A percentile compares a stretch with the other conserved stretches of the same genome.
phyloP scores from a whole-genome alignment of 2,888 invertebrate genomes.

The Eupithecia abbreviata region DNA sequence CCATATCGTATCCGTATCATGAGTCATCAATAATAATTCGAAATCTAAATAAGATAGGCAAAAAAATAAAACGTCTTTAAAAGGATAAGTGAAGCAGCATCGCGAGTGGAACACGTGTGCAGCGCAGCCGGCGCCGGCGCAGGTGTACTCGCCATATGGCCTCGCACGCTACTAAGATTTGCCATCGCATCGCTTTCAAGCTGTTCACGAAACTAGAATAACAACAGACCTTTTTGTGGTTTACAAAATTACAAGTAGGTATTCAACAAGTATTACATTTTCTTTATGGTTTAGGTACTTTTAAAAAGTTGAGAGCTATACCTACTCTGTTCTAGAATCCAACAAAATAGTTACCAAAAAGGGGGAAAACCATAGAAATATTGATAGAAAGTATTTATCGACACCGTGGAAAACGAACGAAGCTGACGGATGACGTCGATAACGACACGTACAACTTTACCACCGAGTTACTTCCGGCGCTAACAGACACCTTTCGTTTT shows the following conservation, averaged over 20 bases:
- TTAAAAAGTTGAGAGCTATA: background rate
- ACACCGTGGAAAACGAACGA: background rate
- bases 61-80: constrained; percentile 51
- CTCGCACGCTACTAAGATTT: constrained; percentile 54
- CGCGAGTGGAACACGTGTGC: constrained; percentile 61
- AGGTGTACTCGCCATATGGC: constrained; percentile 56
- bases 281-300: background rate
- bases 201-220: constrained; percentile 47
- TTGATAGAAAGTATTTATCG: background rate
- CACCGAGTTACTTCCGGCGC: too few species aligned
- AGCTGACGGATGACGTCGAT: too few species aligned
- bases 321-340: background rate
- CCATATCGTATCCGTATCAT: background rate
- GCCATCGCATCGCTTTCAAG: constrained; percentile 43
- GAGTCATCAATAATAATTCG: background rate
- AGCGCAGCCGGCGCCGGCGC: constrained; percentile 42
- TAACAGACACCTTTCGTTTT: too few species aligned
- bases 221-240: constrained; percentile 51
- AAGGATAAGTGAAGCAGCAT: constrained; percentile 57
- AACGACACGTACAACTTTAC: too few species aligned
- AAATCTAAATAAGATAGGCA: constrained; percentile 37
- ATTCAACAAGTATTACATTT: constrained; percentile 15
- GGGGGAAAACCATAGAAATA: background rate
- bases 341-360: background rate
- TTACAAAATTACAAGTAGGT: constrained; percentile 28